phyloP scores from a whole-genome alignment of 2,888 invertebrate species.

The Tetragnatha montana region DNA sequence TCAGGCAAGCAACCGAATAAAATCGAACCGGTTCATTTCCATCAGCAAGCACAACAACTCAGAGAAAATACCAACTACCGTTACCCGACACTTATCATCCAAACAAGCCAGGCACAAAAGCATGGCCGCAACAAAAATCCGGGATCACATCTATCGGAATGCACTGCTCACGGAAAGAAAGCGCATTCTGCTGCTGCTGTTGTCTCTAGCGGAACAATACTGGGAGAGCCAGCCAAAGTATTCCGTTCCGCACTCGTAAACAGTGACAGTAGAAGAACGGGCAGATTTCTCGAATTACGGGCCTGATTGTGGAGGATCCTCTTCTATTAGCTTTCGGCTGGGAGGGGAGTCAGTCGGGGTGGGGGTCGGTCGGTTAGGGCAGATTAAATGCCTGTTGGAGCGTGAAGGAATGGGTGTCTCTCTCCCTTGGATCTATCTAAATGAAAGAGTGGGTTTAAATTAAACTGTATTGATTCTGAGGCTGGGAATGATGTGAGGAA shows the following conservation, averaged over 20 bases:
- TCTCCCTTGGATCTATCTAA: background rate
- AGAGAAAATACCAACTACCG: background rate
- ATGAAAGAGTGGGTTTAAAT: conserved; percentile 3
- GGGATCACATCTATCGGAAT: background rate
- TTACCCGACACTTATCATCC: background rate
- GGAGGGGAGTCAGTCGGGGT: conserved; percentile 10
- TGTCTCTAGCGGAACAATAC: background rate
- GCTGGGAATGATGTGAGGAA: background rate
- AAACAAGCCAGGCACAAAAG: background rate
- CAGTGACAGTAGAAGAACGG: background rate
- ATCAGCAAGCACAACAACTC: no score
- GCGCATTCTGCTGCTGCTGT: background rate
- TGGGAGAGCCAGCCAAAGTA: background rate
- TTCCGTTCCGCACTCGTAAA: background rate
- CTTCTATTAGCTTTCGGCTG: conserved; percentile 29
- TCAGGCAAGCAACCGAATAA: background rate
- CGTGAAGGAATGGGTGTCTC: conserved; percentile 9
- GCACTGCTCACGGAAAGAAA: background rate
- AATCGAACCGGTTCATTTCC: background rate
- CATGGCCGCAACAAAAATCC: background rate
- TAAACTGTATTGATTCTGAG: background rate
- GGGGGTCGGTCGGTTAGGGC: background rate
- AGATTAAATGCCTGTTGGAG: conserved; percentile 31
- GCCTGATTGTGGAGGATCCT: conserved; percentile 16
- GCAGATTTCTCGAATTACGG: conserved; percentile 40